Conservation (phyloP, 1,140 invertebrate species). For the Lepidurus arcticus region DNA sequence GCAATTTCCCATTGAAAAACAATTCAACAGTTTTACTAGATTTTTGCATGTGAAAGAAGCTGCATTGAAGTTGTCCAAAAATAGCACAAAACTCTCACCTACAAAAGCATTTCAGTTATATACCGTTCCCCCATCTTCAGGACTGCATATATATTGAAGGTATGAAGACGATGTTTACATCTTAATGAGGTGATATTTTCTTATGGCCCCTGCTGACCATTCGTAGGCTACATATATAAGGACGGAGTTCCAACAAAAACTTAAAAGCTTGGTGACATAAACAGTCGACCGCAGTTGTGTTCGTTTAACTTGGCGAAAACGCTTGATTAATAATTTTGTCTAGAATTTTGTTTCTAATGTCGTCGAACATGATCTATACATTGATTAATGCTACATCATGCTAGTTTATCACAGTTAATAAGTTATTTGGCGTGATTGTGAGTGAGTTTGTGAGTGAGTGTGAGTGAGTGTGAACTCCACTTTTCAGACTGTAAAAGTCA, state of each 20-base stretch:
- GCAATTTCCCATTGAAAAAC: no score
- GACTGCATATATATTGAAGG: background rate
- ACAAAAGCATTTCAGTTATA: background rate
- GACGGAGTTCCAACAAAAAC: background rate
- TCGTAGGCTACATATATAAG: slow-evolving; percentile 10
- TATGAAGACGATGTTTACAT: background rate
- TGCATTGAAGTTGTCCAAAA: no score
- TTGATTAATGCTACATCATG: slow-evolving; percentile 11
- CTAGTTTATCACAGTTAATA: slow-evolving; percentile 4
- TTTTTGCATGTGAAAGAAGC: no score
- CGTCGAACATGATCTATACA: background rate
- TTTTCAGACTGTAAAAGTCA: background rate
- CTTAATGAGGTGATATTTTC: background rate
- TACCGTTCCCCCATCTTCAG: background rate
- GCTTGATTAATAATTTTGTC: background rate
- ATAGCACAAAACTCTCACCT: no score
- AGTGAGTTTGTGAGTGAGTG: no score
- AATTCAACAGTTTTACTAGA: no score
- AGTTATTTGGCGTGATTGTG: no score
- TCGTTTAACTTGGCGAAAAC: background rate
- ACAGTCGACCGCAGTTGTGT: background rate
- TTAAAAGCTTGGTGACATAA: background rate
- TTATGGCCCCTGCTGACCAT: background rate
- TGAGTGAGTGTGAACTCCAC: background rate
- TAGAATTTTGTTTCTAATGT: background rate